Base-by-base conservation (phyloP, 2,888 invertebrate species). In the Spialia ferax region DNA sequence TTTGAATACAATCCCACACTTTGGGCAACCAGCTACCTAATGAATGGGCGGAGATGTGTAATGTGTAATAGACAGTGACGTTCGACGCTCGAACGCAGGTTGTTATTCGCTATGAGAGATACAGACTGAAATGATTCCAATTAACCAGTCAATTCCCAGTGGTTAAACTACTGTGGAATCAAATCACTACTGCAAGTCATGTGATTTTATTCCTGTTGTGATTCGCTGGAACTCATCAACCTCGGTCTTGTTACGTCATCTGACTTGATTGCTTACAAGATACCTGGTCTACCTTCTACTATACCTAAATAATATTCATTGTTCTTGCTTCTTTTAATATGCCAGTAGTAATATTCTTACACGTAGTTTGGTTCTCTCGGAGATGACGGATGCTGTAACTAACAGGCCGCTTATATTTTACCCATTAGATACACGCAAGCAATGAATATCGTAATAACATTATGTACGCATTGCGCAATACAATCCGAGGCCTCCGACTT, bases 1-100 rank as follows among this genome's bases (percentile, higher is more conserved):
- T 84, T 79, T 77, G 79, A 81, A 83, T 81, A 84, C 84, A 82
- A 83, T 84, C 70, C 79, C 70, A 69, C 77, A 74, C 73, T 72
- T 78, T 78, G 77, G 66, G 70, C 83, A 86, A 82, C 52, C 5
- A n/a, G 1, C 2, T 35, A 54, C 13, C 73, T 83, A 80, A 82
- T 82, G 76, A 76, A 82, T 79, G 72, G 72, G 57, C 67, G 22
- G 69, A 74, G 60, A 72, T 69, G 66, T 73, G 65, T 70, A 70
- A 72, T 69, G 66, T 73, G 65, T 70, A 70, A 62, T 68, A 59
- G 48, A 69, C 57, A 52, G 18, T 61, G 23, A 63, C 60, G 64
- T 68, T 65, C 55, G 68, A 55, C 69, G 59, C 70, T 71, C 69
- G 48, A 48, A 67, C 69, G 65, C 66, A 42, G 52, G 61, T 67